These are phyloP conservation scores for Diplolepis rosae DNA, from an alignment of 2,888 invertebrate species.

Conservation along the genomic window DNA sequence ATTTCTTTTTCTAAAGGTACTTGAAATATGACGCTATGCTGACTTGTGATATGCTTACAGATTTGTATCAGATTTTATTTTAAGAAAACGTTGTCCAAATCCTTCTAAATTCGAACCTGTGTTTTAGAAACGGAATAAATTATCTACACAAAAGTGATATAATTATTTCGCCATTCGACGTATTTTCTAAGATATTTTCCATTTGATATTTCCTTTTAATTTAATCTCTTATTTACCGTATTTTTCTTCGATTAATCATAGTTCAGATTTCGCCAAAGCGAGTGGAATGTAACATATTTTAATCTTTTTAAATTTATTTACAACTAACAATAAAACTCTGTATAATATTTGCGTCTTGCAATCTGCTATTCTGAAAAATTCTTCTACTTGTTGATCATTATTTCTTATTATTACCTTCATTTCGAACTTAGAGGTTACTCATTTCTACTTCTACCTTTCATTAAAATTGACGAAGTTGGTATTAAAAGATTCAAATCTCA, in stretches of 20 bases:
- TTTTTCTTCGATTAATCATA: not conserved
- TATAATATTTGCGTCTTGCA: not conserved
- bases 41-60: not conserved
- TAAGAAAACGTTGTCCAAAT: not conserved
- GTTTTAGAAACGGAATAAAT: not conserved
- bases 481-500: no score
- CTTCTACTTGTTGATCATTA: not conserved
- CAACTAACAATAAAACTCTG: constrained; percentile 6
- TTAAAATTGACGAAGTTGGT: not conserved
- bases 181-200: not conserved
- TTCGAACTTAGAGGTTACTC: not conserved
- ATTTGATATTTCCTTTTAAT: not conserved
- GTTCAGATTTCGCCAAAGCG: not conserved
- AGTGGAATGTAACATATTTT: constrained; percentile 11
- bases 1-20: not conserved
- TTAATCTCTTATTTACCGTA: not conserved
- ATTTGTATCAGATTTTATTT: not conserved
- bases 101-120: constrained; percentile 1
- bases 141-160: not conserved
- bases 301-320: not conserved
- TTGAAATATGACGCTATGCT: not conserved
- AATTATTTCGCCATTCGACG: not conserved
- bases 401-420: not conserved
- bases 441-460: not conserved
- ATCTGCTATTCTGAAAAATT: not conserved